Evolutionary conservation across 2,113 vertebrate species (phyloP), one percentile per base, ranked within the genome.

Genomic region (Zosterops japonicus): DNA sequence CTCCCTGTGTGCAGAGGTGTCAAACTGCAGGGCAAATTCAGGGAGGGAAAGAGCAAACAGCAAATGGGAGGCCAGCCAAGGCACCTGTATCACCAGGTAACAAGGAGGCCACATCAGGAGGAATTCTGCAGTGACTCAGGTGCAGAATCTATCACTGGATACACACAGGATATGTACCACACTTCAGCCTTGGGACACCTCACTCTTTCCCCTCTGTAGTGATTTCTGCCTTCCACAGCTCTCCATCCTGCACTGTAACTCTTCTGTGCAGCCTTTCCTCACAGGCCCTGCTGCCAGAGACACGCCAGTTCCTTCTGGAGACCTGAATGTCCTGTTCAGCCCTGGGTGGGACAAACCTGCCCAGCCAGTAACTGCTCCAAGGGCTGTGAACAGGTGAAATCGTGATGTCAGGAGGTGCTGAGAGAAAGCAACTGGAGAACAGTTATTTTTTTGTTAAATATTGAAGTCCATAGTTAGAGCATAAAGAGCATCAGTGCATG

Each of bases 261-360:
- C 47, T 29, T 3, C 47, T 29, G 42, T 6, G 4, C 46, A 68
- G 69, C 56, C 41, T 50, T 56, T 49, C 39, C 23, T 27, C 74
- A 6, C 29, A 35, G 74, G 41, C 64, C 47, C 47, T 53, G 61
- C 67, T 94, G 68, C 81, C 76, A 42, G 16, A 23, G 8, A 25
- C 36, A 14, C 2, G 0, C 15, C 8, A 18, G 11, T 35, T 75
- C 56, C 90, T 84, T 25, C 75, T 6, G 3, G 19, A 10, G 44
- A 44, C 33, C 80, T 64, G 50, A 56, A 57, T 27, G 89, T 68
- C 80, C 83, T 67, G 64, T 63, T 93, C 53, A n/a, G 72, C 60
- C 46, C 42, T 21, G 69, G 80, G 28, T 35, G 59, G 77, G 90
- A 80, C 88, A 81, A 97, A 95, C 94, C 94, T 91, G 97, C 77